Evolutionary conservation across 2,113 vertebrate genomes (phyloP).

Genomic region (Silurus asotus): DNA sequence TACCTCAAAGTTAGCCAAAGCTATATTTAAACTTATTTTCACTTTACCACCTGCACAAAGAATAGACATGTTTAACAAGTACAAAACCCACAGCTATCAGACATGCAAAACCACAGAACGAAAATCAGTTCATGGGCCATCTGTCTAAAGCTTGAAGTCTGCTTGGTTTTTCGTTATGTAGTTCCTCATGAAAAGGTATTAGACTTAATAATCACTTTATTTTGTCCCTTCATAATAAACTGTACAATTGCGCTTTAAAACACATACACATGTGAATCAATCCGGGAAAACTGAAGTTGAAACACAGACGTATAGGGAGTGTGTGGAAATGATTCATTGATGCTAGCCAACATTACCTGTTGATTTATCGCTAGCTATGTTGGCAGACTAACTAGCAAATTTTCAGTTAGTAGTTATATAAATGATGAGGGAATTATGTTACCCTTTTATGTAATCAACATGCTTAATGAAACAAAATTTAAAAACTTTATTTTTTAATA

Average conservation of each 20-base stretch:
- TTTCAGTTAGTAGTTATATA: not conserved
- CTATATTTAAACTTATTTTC: conserved; percentile 79
- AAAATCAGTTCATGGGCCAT: not conserved
- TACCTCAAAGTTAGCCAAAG: conserved; percentile 70
- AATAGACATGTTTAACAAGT: not conserved
- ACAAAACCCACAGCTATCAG: not conserved
- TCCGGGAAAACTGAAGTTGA: not conserved
- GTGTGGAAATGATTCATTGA: not conserved
- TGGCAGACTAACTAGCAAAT: not conserved
- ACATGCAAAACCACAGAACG: not conserved
- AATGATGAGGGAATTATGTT: not conserved
- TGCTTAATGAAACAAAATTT: not conserved
- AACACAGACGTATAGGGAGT: not conserved
- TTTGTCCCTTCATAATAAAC: conserved; percentile 56
- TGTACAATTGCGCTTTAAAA: not conserved
- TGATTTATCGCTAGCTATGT: not conserved
- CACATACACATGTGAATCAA: not conserved
- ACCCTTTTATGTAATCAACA: not conserved
- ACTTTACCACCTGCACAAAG: conserved; percentile 73
- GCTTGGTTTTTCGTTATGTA: not conserved
- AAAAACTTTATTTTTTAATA: not conserved
- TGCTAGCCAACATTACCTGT: not conserved
- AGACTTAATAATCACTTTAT: conserved; percentile 76
- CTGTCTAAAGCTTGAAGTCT: not conserved
- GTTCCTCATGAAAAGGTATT: not conserved